phyloP scores from a whole-genome alignment of 2,113 vertebrate genomes.

The Microcebus lehilahytsara region DNA sequence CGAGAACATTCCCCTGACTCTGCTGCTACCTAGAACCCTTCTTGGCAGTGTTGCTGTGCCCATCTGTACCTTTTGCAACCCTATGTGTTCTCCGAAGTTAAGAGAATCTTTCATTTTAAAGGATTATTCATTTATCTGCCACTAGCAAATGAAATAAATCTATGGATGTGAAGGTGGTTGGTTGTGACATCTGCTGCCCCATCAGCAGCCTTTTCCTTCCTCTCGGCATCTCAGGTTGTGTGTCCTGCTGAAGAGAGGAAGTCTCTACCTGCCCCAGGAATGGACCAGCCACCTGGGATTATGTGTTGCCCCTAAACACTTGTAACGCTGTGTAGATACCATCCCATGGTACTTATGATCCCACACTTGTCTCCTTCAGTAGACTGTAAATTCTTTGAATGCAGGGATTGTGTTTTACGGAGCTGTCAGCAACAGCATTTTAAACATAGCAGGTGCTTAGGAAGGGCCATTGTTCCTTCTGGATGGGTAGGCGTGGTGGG shows the following conservation, averaged over 20 bases:
- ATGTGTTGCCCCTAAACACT: not conserved
- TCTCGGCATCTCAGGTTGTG: not conserved
- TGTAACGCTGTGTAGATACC: not conserved
- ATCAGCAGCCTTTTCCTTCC: not conserved
- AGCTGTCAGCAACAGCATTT: not conserved
- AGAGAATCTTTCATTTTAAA: not conserved
- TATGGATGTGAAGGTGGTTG: not conserved
- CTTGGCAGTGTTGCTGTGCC: fast-evolving
- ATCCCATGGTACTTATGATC: not conserved
- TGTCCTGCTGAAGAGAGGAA: no score
- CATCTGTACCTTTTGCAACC: not conserved
- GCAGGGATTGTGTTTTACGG: not conserved
- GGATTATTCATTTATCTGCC: not conserved
- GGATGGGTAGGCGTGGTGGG: not conserved
- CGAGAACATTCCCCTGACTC: not conserved
- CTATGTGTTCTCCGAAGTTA: not conserved
- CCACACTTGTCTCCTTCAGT: not conserved
- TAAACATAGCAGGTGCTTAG: not conserved
- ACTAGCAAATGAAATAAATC: not conserved
- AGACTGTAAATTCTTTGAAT: not conserved
- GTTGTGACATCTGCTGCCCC: not conserved
- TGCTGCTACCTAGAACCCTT: not conserved
- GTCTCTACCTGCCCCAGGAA: not conserved
- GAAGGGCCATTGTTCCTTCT: not conserved
- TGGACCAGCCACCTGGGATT: not conserved